Conservation (phyloP, 1,140 invertebrate genomes). For the Atta texana region DNA sequence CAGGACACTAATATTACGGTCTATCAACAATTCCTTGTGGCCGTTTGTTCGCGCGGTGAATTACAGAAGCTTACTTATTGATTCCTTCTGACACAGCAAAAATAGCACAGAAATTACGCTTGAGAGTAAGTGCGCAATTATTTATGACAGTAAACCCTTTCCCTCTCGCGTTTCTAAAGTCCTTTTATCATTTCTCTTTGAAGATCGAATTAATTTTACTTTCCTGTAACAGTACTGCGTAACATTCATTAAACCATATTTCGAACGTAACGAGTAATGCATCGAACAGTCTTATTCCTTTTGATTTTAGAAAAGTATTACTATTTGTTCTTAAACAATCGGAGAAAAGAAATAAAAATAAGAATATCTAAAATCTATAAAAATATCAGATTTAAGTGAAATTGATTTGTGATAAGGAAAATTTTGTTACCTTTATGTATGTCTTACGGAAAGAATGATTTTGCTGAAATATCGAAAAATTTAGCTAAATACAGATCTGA, state of each 20-base stretch:
- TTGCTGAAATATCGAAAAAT: too few relatives aligned
- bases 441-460: too few relatives aligned
- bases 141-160: slow-evolving; percentile 8
- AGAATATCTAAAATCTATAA: background rate
- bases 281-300: background rate
- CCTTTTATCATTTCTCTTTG: slow-evolving; percentile 24
- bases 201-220: background rate
- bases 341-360: background rate
- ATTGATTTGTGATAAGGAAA: background rate
- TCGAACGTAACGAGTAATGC: background rate
- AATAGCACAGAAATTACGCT: background rate
- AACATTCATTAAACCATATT: background rate
- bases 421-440: background rate
- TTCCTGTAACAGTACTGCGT: background rate
- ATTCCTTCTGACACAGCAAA: slow-evolving; percentile 29
- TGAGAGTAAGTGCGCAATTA: slow-evolving; percentile 14
- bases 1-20: background rate
- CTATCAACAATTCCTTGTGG: slow-evolving; percentile 26
- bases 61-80: slow-evolving; percentile 24
- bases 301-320: background rate
- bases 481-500: too few relatives aligned
- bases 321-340: background rate
- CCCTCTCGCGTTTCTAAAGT: background rate
- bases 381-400: background rate
- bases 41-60: background rate